phyloP scores from a whole-genome alignment of 1,140 invertebrate genomes.

The Microplitis mediator region DNA sequence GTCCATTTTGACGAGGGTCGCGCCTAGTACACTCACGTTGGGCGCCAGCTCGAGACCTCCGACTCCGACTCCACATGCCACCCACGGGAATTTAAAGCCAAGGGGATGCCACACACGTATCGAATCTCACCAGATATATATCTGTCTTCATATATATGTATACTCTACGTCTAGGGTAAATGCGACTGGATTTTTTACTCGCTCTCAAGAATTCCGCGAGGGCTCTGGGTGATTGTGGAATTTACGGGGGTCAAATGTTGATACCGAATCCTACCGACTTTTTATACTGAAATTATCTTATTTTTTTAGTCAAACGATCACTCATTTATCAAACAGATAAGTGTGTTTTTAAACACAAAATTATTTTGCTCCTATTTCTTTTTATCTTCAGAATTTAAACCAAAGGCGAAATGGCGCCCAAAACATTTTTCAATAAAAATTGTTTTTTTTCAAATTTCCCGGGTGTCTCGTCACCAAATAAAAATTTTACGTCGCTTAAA shows the following conservation, averaged over 20 bases:
- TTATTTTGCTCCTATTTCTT: neutral
- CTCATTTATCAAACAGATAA: no score
- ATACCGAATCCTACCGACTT: no score
- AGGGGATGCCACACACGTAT: neutral
- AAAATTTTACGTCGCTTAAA: no score
- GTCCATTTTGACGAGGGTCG: conserved; percentile 59
- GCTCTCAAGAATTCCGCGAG: neutral
- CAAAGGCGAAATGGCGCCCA: no score
- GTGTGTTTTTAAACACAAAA: neutral
- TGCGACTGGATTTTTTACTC: neutral
- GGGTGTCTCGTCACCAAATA: no score
- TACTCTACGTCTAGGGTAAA: neutral
- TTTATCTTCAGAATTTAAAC: no score
- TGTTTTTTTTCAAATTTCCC: no score
- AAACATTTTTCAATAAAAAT: no score
- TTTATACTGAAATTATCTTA: no score
- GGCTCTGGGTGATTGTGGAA: no score
- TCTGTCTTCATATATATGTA: neutral
- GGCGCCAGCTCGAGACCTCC: neutral
- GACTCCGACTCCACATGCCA: neutral
- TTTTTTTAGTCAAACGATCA: no score
- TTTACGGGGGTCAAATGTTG: no score
- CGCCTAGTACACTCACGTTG: conserved; percentile 36
- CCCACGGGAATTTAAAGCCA: conserved; percentile 17
- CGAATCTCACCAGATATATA: neutral